Evolutionary conservation across 2,113 vertebrate genomes (phyloP), one percentile per base, ranked within the genome.

Genomic region (Dissostichus mawsoni): DNA sequence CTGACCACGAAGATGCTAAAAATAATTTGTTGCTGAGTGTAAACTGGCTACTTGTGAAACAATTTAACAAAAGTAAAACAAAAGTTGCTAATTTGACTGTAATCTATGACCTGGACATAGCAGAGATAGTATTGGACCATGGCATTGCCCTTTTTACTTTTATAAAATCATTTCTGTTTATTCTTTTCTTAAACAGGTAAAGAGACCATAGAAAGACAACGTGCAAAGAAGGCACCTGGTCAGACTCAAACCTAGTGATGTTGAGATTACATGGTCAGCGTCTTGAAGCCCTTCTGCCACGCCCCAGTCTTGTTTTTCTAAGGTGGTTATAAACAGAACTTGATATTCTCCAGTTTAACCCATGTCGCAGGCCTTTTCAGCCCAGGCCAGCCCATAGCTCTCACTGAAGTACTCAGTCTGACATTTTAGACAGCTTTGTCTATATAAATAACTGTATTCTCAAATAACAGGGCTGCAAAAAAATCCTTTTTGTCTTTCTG

Each of bases 251-350:
- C 41, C 16, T 36, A 20, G 61, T n/a, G 45, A 63, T 44, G 53
- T 65, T 45, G 20, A 66, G 47, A 63, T 74, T 36, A 56, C 63
- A 63, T 44, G 17, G 23, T 45, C 63, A 57, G 29, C 47, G 23
- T 23, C 50, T 69, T 48, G 9, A 41, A 61, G 29, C 48, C 58
- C 48, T 8, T 23, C 12, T 9, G 52, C 62, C 1, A 25, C 14
- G 13, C 50, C 64, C 17, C 23, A 11, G 47, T 59, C 20, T 51
- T 72, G 44, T 66, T 66, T 73, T 61, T 62, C 47, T 75, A 11
- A 67, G 45, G 18, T 78, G 48, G 18, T 41, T 78, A 56, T 67
- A 73, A 73, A 74, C 33, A 70, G 48, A 78, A 71, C 16, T 71
- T 4, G 16, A 52, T 68, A 63, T 66, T 62, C 25, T 78, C 68